Evolutionary conservation across 2,113 vertebrate genomes (phyloP), one percentile per base, ranked within the genome.

Genomic region (Equus quagga): DNA sequence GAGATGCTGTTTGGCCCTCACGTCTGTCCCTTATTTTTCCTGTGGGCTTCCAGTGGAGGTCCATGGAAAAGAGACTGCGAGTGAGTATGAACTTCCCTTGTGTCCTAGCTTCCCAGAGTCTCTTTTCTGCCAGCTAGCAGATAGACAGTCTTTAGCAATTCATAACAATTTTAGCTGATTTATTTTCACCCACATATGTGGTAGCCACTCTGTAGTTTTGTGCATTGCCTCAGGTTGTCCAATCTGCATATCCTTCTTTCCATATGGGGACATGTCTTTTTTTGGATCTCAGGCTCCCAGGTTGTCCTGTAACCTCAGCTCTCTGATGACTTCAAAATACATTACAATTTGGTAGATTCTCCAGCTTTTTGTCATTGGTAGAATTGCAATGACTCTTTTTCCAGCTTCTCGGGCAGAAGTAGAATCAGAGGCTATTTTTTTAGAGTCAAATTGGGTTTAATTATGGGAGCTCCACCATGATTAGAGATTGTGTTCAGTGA

Each of bases 1-100:
- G 4, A 69, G 41, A 73, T 21, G 51, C 4, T 60, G 15, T 54
- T 13, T 75, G 31, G 41, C 24, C 15, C 28, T 6, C 69, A 69
- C 33, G 2, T 51, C 17, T 21, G 33, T 36, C 8, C 12, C 18
- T 8, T 31, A 17, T 41, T 23, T 67, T 80, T 49, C 51, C 82
- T 44, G 21, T 64, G 17, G 49, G 24, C 21, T n/a, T 23, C 19
- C 7, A 14, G 4, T 10, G 18, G 60, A 82, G 6, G 15, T n/a
- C 31, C 69, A 88, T 24, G 60, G 56, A 21, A 46, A 88, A 92
- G 12, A 69, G 44, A 23, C 2, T n/a, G 0, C 2, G 31, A 70
- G 26, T 41, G 44, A 41, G 1, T 17, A 0, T 13, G 24, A 23
- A 51, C 23, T 67, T n/a, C 12, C 11, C 9, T 15, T n/a, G 4